Percentiles rank a stretch among this genome's conserved stretches.
Conservation (phyloP, 2,797 vertebrate species). For the Peromyscus attwateri region DNA sequence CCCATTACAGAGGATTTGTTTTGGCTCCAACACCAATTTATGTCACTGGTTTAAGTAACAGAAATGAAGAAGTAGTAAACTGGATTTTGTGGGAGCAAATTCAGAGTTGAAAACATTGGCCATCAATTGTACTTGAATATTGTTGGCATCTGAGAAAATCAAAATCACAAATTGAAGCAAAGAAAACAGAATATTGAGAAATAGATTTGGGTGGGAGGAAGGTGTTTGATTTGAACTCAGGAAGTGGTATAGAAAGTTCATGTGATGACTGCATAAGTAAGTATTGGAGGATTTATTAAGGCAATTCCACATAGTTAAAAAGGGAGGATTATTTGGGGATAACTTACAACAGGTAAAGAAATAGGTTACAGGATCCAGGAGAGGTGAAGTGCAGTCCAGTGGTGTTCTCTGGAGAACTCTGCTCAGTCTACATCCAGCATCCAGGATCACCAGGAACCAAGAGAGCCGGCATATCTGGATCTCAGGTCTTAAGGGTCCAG, state of each 20-base stretch:
- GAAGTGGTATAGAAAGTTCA: slow-evolving; percentile 77
- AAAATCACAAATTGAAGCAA: slow-evolving; percentile 16
- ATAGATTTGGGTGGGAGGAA: not conserved
- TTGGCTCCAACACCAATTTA: not conserved
- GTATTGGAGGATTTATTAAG: too few relatives aligned
- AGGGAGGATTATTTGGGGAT: too few relatives aligned
- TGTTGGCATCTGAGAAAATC: not conserved
- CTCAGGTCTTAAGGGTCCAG: too few relatives aligned
- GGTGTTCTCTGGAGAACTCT: too few relatives aligned
- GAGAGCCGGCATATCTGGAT: too few relatives aligned
- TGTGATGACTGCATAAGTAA: slow-evolving; percentile 43
- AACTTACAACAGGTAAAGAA: too few relatives aligned
- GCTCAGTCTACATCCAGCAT: too few relatives aligned
- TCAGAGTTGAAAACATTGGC: slow-evolving; percentile 28
- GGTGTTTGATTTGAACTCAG: slow-evolving; percentile 2
- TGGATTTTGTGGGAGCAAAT: not conserved
- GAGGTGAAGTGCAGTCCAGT: too few relatives aligned
- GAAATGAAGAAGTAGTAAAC: not conserved
- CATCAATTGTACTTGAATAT: not conserved
- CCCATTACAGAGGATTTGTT: slow-evolving; percentile 46
- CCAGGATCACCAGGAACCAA: too few relatives aligned
- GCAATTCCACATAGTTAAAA: too few relatives aligned
- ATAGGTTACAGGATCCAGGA: too few relatives aligned
- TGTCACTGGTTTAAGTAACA: slow-evolving; percentile 19
- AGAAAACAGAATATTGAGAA: not conserved